Conservation (phyloP, 2,797 vertebrate species). For the Tragelaphus eurycerus region DNA sequence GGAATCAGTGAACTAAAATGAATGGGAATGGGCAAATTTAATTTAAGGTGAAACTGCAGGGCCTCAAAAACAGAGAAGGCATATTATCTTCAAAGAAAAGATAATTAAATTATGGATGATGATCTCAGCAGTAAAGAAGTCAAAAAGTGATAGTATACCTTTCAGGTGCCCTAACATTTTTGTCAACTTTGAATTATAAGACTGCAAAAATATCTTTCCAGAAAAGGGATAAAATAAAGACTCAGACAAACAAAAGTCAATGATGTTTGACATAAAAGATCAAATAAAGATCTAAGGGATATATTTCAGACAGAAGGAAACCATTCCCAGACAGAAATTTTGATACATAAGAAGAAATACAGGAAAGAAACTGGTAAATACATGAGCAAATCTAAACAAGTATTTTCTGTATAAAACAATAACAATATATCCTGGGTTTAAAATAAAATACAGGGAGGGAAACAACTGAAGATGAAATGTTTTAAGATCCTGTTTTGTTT, state of each 20-base stretch:
- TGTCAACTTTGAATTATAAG: neutral
- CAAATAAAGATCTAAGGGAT: neutral
- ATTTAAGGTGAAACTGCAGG: neutral
- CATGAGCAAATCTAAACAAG: neutral
- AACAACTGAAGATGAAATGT: neutral
- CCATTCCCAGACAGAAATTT: neutral
- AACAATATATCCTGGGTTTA: neutral
- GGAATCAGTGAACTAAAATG: neutral
- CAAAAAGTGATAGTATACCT: neutral
- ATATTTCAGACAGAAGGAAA: slow-evolving; percentile 34
- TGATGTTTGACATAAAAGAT: neutral
- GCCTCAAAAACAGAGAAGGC: neutral
- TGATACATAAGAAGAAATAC: neutral
- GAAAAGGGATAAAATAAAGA: neutral
- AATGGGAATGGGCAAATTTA: neutral
- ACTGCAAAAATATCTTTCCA: neutral
- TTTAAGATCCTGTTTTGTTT: neutral
- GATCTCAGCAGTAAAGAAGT: neutral
- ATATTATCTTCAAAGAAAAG: neutral
- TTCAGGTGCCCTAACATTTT: neutral
- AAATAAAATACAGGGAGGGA: neutral
- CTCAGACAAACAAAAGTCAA: neutral
- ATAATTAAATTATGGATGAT: neutral
- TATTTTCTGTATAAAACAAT: neutral
- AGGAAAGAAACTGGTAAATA: neutral